Percentiles rank a stretch among this genome's conserved stretches.
These are phyloP conservation scores for Vidua chalybeata DNA, from an alignment of 2,113 vertebrate species.

Conservation along the genomic window DNA sequence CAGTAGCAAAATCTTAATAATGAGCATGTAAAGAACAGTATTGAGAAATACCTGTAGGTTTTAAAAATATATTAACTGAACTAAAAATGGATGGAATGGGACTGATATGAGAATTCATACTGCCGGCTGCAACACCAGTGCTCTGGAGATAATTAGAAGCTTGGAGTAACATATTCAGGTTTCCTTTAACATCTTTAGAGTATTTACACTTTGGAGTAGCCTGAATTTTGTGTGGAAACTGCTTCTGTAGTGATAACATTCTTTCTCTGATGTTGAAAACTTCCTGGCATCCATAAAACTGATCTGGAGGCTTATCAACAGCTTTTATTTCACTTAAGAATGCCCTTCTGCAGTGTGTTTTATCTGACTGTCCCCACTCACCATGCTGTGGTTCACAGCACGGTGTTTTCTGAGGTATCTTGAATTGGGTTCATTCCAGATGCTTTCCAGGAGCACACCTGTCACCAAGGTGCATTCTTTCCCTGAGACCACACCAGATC, in stretches of 20 bases:
- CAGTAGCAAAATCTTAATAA: neutral
- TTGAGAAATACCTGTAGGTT: neutral
- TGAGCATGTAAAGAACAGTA: accelerated
- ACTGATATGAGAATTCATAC: neutral
- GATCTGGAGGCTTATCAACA: neutral
- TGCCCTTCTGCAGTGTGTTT: neutral
- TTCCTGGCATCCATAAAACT: neutral
- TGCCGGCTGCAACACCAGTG: neutral
- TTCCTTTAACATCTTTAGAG: neutral
- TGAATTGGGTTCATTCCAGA: neutral
- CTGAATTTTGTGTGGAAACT: neutral
- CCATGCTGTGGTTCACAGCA: neutral
- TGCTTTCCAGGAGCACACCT: neutral
- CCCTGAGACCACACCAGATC: neutral
- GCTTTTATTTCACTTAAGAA: neutral
- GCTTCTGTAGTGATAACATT: neutral
- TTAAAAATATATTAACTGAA: neutral
- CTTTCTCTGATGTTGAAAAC: neutral
- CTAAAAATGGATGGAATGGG: neutral
- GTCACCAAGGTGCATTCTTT: neutral
- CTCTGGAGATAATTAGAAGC: neutral
- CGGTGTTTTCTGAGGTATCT: neutral
- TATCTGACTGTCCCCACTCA: neutral
- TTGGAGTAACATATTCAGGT: neutral
- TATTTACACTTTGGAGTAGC: neutral